Base-by-base conservation (phyloP, 35 echinoderm and acorn worm genomes). In the Hemicentrotus pulcherrimus region DNA sequence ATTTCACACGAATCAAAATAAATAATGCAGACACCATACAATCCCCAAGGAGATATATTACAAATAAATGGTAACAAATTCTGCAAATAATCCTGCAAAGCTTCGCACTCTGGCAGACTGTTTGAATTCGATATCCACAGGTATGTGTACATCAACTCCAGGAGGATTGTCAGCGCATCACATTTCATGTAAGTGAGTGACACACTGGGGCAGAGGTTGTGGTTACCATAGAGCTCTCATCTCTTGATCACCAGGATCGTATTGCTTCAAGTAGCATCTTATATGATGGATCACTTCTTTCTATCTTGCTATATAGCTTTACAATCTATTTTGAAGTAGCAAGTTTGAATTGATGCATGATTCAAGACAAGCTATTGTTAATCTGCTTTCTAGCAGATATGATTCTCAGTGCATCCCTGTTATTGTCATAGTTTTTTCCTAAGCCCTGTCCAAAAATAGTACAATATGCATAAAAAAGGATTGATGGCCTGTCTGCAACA, bases 201-300 rank as follows among this genome's bases (percentile, higher is more conserved):
- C 65, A 78, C 24, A 78, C 65, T 78, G 65, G 65, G 65, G 65
- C 61, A 71, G 61, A 71, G 61, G 61, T 71, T 71, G 61, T 71
- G 50, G 50, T 55, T 55, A 15, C 15, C 50, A 55, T 15, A 71
- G 65, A 78, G 65, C 65, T 78, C 22, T n/a, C 65, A 78, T 78
- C 22, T 22, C 28, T 78, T 78, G 65, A n/a, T 78, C 65, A n/a
- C 24, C 61, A 24, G 10, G 61, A 71, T 71, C 61, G 16, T 78
- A 78, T 78, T 78, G 65, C 65, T 28, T 28, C 19, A 78, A 28
- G 65, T 70, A 70, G 16, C 60, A 65, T 65, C 60, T 65, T 22
- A 65, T 0, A 24, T 65, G 60, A 70, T 78, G 65, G 65, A 78
- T 78, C 22, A 78, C 10, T 12, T 11, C 50, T 55, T 14, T 55